Conservation (phyloP, 2,888 invertebrate species). For the Alviniconcha strummeri region DNA sequence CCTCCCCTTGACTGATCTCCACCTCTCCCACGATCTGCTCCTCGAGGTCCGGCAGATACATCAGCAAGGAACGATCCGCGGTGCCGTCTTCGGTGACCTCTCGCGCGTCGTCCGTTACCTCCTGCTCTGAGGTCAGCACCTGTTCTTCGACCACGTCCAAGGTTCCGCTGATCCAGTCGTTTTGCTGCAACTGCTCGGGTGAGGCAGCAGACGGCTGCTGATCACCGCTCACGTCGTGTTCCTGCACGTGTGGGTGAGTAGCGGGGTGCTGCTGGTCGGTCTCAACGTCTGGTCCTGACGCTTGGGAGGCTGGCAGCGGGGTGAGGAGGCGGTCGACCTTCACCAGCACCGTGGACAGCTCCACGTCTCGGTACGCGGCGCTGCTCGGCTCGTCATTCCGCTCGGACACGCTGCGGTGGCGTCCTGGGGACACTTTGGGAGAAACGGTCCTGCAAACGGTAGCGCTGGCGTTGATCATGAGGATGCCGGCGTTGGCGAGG, state of each 20-base stretch:
- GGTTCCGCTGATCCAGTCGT: too few relatives aligned
- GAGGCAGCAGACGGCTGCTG: background rate
- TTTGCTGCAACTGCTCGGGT: too few relatives aligned
- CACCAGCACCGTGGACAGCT: background rate
- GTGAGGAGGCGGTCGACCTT: background rate
- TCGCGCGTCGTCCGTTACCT: too few relatives aligned
- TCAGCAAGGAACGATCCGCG: background rate
- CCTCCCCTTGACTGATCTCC: slow-evolving; percentile 7
- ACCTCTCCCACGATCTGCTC: slow-evolving; percentile 14
- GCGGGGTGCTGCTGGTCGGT: too few relatives aligned
- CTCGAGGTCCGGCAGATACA: slow-evolving; percentile 7
- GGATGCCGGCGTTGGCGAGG: slow-evolving; percentile 19
- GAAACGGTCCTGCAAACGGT: background rate
- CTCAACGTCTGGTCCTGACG: too few relatives aligned
- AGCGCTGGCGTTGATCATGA: slow-evolving; percentile 21
- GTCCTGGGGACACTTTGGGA: background rate
- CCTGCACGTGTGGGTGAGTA: too few relatives aligned
- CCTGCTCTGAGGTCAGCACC: too few relatives aligned
- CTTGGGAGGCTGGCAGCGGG: background rate
- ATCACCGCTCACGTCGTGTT: background rate
- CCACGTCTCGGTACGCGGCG: slow-evolving; percentile 19
- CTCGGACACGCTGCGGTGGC: slow-evolving; percentile 21
- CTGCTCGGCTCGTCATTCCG: background rate
- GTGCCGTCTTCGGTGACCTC: too few relatives aligned
- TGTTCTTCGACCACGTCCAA: too few relatives aligned